A percentile compares a stretch with the other conserved stretches of the same genome.
Conservation (phyloP, 2,797 vertebrate species). For the Macropus fuliginosus region DNA sequence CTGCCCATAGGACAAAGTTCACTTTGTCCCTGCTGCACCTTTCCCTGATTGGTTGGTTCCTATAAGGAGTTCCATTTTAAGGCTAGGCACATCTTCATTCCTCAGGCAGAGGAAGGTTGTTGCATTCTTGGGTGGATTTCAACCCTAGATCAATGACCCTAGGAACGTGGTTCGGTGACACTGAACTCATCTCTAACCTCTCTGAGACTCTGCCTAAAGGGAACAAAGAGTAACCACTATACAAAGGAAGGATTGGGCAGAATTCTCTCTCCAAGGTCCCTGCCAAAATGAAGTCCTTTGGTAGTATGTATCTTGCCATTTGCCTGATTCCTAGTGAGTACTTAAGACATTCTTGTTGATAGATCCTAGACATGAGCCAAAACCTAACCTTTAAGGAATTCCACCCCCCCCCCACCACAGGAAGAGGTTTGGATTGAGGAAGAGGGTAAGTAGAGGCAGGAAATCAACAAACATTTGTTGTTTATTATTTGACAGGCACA, state of each 20-base stretch:
- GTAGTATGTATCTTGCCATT: background rate
- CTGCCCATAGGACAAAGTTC: conserved; percentile 17
- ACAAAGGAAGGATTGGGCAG: background rate
- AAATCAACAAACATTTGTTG: background rate
- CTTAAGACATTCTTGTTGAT: background rate
- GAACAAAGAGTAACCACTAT: background rate
- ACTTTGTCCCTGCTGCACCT: background rate
- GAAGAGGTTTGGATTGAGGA: background rate
- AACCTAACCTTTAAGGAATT: background rate
- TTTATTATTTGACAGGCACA: background rate
- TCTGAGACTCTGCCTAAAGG: background rate
- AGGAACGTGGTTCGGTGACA: background rate
- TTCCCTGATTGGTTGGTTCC: background rate
- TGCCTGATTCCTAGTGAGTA: background rate
- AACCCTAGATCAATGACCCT: background rate
- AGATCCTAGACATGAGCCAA: background rate
- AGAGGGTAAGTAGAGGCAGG: background rate
- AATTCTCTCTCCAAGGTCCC: background rate
- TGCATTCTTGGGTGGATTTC: background rate
- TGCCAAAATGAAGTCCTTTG: background rate
- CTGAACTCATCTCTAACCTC: background rate
- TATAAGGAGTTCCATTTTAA: background rate
- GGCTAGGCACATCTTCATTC: background rate
- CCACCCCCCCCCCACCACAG: no score
- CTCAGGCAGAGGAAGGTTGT: background rate